These are phyloP conservation scores for Chaunax sp. DNA, from an alignment of 2,797 vertebrate species.

Conservation along the genomic window DNA sequence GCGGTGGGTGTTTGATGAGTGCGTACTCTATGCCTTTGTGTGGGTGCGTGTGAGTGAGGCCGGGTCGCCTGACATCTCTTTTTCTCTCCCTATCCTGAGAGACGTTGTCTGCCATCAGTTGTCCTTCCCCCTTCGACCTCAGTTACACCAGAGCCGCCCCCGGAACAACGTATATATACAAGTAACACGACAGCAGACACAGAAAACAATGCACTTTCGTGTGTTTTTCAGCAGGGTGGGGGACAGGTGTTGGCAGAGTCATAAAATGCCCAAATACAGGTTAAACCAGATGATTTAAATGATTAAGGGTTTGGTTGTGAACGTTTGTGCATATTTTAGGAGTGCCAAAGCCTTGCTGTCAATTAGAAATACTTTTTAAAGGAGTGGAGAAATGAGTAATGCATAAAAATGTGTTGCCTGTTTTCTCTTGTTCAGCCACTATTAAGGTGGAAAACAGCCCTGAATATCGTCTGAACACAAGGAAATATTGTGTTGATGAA, in stretches of 20 bases:
- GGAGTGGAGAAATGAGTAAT: slow-evolving; percentile 85
- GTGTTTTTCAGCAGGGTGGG: slow-evolving; percentile 58
- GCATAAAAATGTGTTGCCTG: slow-evolving; percentile 75
- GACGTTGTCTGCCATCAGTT: slow-evolving; percentile 67
- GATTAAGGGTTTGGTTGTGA: slow-evolving; percentile 75
- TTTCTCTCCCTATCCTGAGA: slow-evolving; percentile 62
- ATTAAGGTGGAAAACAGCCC: slow-evolving; percentile 42
- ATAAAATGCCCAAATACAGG: slow-evolving; percentile 75
- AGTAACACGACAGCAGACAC: slow-evolving; percentile 47
- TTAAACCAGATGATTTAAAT: slow-evolving; percentile 79
- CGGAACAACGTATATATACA: slow-evolving; percentile 42
- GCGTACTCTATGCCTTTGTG: slow-evolving; percentile 11
- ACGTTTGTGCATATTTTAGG: slow-evolving; percentile 73
- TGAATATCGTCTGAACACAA: slow-evolving; percentile 10
- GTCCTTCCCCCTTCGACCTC: slow-evolving; percentile 60
- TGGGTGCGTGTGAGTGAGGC: slow-evolving; percentile 22
- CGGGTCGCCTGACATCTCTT: slow-evolving; percentile 63
- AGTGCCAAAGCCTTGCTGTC: slow-evolving; percentile 73
- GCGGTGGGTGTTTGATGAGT: slow-evolving; percentile 59
- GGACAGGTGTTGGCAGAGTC: slow-evolving; percentile 70
- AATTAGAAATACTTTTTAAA: slow-evolving; percentile 78
- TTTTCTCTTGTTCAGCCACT: slow-evolving; percentile 69
- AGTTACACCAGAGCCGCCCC: slow-evolving; percentile 53
- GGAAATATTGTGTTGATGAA: slow-evolving; percentile 1
- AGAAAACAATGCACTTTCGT: slow-evolving; percentile 57